Evolutionary conservation across 30 jellyfish, hydroid and myxozoan species (phyloP).

Genomic region (Aurelia sp.): DNA sequence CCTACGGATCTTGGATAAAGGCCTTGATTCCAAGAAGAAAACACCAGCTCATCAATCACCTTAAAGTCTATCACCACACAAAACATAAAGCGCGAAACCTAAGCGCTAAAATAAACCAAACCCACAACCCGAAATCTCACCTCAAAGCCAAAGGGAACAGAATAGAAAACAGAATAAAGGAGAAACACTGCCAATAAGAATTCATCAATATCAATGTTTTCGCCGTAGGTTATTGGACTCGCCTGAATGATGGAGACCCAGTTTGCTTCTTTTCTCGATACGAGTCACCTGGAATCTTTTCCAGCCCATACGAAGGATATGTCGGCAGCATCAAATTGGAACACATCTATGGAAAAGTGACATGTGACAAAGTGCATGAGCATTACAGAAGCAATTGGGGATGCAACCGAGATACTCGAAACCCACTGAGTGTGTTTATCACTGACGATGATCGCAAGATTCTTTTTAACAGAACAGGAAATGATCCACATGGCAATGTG

Average conservation of each 20-base stretch:
- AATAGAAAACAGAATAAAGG: background rate
- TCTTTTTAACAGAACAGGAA: slow-evolving; percentile 65
- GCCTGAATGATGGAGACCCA: slow-evolving; percentile 52
- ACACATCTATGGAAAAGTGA: slow-evolving; percentile 64
- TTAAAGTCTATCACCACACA: too few species aligned
- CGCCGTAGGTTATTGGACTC: slow-evolving; percentile 65
- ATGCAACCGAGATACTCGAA: slow-evolving; percentile 43
- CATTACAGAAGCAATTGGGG: slow-evolving; percentile 71
- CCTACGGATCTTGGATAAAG: too few species aligned
- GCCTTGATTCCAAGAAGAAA: too few species aligned
- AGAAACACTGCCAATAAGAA: background rate
- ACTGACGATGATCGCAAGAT: slow-evolving; percentile 39
- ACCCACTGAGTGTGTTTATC: slow-evolving; percentile 56
- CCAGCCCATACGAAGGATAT: slow-evolving; percentile 69
- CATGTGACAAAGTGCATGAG: slow-evolving; percentile 38
- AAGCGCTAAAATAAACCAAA: too few species aligned
- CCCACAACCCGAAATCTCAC: too few species aligned
- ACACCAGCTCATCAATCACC: too few species aligned
- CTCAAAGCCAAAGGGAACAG: background rate
- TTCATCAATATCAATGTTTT: background rate
- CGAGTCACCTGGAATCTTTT: slow-evolving; percentile 63
- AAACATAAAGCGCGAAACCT: too few species aligned
- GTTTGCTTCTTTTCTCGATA: slow-evolving; percentile 56
- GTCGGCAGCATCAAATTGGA: slow-evolving; percentile 71
- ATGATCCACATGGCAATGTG: slow-evolving; percentile 63